These are phyloP conservation scores for Ptiloglossa arizonensis DNA, from an alignment of 1,140 invertebrate species.

Conservation along the genomic window DNA sequence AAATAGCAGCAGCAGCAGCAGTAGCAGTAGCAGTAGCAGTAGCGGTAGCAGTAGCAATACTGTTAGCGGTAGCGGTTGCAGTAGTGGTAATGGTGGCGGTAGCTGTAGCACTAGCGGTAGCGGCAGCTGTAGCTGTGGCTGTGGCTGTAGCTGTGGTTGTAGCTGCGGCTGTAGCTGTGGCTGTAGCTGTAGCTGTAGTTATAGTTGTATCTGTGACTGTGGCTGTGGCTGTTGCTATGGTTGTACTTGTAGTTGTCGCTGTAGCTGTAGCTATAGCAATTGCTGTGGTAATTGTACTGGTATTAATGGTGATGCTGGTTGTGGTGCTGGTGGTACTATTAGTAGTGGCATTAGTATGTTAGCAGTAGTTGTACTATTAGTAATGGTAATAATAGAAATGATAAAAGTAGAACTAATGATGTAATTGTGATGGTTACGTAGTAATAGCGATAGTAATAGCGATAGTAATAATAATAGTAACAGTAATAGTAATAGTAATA, in stretches of 20 bases:
- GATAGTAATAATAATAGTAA: background rate
- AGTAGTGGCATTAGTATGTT: no score
- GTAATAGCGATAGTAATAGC: background rate
- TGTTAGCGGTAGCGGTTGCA: constrained; percentile 8
- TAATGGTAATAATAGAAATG: constrained; percentile 4
- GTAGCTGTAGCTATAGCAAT: no score
- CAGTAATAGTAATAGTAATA: background rate
- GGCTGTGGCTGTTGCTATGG: no score
- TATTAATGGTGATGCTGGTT: no score
- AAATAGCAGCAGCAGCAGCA: constrained; percentile 2
- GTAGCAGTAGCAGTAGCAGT: background rate
- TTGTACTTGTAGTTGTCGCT: no score
- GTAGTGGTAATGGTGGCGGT: constrained; percentile 5
- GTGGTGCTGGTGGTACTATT: no score
- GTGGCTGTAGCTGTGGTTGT: no score
- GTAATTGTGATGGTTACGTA: constrained; percentile 2
- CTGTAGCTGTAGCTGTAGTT: no score
- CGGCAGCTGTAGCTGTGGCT: background rate
- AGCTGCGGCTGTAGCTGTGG: no score
- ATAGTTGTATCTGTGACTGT: no score
- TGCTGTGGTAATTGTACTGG: no score
- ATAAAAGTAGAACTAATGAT: constrained; percentile 15
- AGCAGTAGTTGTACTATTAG: constrained; percentile 7
- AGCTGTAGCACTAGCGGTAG: constrained; percentile 1
- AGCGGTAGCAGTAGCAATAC: background rate